Conservation (phyloP, 30 jellyfish, hydroid and myxozoan genomes). For the Aurelia sp. region DNA sequence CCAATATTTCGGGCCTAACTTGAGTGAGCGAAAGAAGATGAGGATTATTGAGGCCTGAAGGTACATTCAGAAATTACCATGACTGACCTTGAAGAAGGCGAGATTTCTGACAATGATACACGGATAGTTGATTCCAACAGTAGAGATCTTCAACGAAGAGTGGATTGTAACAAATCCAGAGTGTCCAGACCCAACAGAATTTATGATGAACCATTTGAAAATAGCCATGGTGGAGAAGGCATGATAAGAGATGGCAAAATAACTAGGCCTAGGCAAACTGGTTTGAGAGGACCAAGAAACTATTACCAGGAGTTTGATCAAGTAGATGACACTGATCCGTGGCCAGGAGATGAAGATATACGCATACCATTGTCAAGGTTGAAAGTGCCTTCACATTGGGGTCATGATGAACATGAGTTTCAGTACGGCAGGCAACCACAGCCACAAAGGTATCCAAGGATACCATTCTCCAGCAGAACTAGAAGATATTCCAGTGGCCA, state of each 20-base stretch:
- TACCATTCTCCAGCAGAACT: conserved; percentile 8
- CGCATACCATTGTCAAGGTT: too few relatives aligned
- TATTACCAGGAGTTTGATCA: background rate
- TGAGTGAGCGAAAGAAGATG: too few relatives aligned
- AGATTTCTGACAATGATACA: conserved; percentile 9
- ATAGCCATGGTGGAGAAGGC: background rate
- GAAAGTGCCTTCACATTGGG: too few relatives aligned
- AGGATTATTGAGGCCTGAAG: too few relatives aligned
- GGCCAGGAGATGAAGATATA: too few relatives aligned
- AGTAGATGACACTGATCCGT: too few relatives aligned
- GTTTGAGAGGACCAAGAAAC: background rate
- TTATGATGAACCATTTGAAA: background rate
- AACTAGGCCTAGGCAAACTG: background rate
- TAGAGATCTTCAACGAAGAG: background rate
- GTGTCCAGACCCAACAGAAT: background rate
- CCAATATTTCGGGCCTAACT: too few relatives aligned
- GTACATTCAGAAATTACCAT: background rate
- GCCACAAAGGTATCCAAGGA: conserved; percentile 2
- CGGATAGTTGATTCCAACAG: background rate
- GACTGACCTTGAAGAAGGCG: conserved; percentile 55
- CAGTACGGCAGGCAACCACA: background rate
- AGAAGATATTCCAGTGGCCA: background rate
- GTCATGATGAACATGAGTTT: background rate
- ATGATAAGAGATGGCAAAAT: background rate
- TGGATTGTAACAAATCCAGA: background rate